Evolutionary conservation across 30 jellyfish, hydroid and myxozoan genomes (phyloP).

Genomic region (Mastigias papua): DNA sequence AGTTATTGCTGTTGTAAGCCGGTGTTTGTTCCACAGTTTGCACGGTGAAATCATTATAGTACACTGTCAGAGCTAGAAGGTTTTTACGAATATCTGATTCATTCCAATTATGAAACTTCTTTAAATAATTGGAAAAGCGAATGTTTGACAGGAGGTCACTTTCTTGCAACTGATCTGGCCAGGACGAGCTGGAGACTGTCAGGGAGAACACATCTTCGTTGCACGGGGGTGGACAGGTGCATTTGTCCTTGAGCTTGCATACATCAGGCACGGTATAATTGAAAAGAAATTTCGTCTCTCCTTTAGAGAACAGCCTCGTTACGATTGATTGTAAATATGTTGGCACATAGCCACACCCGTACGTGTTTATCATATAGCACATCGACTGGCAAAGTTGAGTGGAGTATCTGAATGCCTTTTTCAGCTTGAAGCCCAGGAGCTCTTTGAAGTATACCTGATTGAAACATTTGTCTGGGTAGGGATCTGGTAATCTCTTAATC

Average conservation of each 20-base stretch:
- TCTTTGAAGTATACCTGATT: too few species aligned
- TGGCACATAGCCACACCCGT: neutral
- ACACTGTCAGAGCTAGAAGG: conserved; percentile 8
- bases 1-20: conserved; percentile 11
- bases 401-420: conserved; percentile 4
- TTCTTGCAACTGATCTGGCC: conserved; percentile 3
- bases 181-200: conserved; percentile 7
- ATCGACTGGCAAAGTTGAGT: conserved; percentile 2
- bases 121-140: neutral
- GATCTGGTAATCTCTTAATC: conserved; percentile 30
- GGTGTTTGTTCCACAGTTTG: conserved; percentile 45
- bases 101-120: conserved; percentile 8
- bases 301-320: neutral
- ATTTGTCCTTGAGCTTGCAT: neutral
- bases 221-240: conserved; percentile 44
- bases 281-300: neutral
- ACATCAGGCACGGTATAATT: neutral
- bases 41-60: conserved; percentile 36
- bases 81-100: neutral
- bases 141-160: neutral
- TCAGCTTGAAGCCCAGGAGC: neutral
- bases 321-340: neutral
- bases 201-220: neutral
- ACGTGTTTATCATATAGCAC: neutral
- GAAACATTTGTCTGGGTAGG: conserved; percentile 59